These are phyloP conservation scores for Aproaerema taeniolella DNA, from an alignment of 2,888 invertebrate genomes.

Conservation along the genomic window DNA sequence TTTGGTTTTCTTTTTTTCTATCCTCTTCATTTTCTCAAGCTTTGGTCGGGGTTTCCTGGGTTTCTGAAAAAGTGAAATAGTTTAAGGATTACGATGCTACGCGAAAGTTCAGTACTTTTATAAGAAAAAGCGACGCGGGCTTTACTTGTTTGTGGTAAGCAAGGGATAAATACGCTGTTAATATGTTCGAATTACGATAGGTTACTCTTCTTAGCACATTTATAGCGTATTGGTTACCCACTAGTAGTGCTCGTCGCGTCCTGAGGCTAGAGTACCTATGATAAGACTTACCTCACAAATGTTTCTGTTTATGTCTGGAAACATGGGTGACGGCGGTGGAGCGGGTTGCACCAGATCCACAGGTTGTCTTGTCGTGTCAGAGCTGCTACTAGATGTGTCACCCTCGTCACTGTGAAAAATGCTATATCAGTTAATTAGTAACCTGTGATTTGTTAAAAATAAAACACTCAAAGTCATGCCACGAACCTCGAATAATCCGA, in stretches of 20 bases:
- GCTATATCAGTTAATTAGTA: too few species aligned
- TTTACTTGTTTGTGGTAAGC: too few species aligned
- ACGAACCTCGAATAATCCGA: slow-evolving; percentile 92
- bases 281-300: slow-evolving; percentile 38
- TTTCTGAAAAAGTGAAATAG: slow-evolving; percentile 56
- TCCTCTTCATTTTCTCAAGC: slow-evolving; percentile 62
- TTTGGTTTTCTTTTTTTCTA: slow-evolving; percentile 60
- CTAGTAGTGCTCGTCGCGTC: too few species aligned
- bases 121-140: too few species aligned
- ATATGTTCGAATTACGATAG: too few species aligned
- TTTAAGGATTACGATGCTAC: too few species aligned
- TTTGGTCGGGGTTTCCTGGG: slow-evolving; percentile 50
- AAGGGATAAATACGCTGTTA: too few species aligned
- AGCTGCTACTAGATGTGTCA: slow-evolving; percentile 84
- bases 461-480: too few species aligned
- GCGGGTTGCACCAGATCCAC: slow-evolving; percentile 65
- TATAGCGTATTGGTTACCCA: too few species aligned
- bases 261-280: too few species aligned
- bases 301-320: slow-evolving; percentile 58
- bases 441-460: too few species aligned
- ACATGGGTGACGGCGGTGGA: slow-evolving; percentile 85
- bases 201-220: too few species aligned
- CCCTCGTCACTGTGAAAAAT: slow-evolving; percentile 87
- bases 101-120: background rate
- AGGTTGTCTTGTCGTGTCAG: slow-evolving; percentile 81